phyloP scores from a whole-genome alignment of 2,888 invertebrate genomes.

The Tipula lateralis region DNA sequence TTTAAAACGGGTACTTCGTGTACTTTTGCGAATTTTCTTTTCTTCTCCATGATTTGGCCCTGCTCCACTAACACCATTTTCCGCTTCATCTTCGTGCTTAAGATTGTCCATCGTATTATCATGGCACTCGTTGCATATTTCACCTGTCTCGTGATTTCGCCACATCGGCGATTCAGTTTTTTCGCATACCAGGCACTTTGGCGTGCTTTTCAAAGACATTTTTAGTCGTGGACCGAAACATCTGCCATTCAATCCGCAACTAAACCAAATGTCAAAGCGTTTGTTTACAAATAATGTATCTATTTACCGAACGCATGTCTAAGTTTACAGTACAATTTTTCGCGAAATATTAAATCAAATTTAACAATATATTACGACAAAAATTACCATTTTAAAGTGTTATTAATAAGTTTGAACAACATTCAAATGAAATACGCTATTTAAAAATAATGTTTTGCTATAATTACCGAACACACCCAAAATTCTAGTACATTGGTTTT shows the following conservation, averaged over 20 bases:
- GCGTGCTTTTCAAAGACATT: conserved; percentile 39
- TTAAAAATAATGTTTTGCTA: not conserved
- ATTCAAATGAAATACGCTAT: too few species aligned
- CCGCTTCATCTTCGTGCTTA: conserved; percentile 38
- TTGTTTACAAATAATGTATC: not conserved
- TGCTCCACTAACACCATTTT: conserved; percentile 39
- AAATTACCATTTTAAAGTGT: too few species aligned
- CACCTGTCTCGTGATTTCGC: conserved; percentile 64
- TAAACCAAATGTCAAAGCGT: not conserved
- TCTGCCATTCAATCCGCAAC: not conserved
- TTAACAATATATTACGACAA: too few species aligned
- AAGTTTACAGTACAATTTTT: not conserved
- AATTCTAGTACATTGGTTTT: not conserved
- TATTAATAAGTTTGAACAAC: too few species aligned
- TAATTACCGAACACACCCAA: not conserved
- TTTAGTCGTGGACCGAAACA: not conserved
- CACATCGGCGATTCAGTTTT: conserved; percentile 67
- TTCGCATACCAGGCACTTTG: conserved; percentile 66
- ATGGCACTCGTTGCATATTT: conserved; percentile 72
- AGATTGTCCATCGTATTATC: conserved; percentile 38
- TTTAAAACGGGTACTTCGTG: conserved; percentile 45
- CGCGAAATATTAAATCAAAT: not conserved
- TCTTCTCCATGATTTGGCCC: conserved; percentile 40
- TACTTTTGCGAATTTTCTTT: conserved; percentile 43
- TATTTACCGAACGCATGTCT: not conserved